Percentiles rank a stretch among this genome's conserved stretches.
These are phyloP conservation scores for Euschistus heros DNA, from an alignment of 1,140 invertebrate species.

Conservation along the genomic window DNA sequence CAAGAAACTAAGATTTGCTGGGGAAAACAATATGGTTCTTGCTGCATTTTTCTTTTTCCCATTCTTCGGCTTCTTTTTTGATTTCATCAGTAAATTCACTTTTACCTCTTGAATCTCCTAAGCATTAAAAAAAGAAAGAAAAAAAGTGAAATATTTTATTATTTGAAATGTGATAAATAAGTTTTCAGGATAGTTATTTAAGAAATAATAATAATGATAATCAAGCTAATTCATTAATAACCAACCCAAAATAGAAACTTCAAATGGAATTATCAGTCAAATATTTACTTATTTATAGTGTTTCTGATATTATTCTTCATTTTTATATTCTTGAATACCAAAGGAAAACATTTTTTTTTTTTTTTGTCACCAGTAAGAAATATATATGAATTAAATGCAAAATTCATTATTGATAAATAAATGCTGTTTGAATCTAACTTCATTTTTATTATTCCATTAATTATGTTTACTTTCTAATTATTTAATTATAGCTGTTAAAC, in stretches of 20 bases:
- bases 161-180: background rate
- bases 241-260: background rate
- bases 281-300: no score
- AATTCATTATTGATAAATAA: no score
- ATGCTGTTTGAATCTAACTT: no score
- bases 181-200: background rate
- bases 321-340: no score
- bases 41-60: constrained; percentile 28
- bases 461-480: no score
- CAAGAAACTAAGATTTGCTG: no score
- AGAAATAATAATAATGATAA: background rate
- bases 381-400: no score
- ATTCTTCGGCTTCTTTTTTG: constrained; percentile 26
- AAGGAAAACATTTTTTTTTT: no score
- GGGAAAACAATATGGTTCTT: constrained; percentile 28
- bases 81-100: constrained; percentile 28
- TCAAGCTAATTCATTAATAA: background rate
- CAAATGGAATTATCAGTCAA: background rate
- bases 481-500: no score
- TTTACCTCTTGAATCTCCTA: constrained; percentile 23
- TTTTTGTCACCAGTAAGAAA: no score
- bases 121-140: constrained; percentile 2
- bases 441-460: no score
- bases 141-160: background rate
- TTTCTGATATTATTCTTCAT: no score